Percentiles rank a stretch among this genome's conserved stretches.
phyloP scores from a whole-genome alignment of 2,113 vertebrate species.

The Oncorhynchus clarkii region DNA sequence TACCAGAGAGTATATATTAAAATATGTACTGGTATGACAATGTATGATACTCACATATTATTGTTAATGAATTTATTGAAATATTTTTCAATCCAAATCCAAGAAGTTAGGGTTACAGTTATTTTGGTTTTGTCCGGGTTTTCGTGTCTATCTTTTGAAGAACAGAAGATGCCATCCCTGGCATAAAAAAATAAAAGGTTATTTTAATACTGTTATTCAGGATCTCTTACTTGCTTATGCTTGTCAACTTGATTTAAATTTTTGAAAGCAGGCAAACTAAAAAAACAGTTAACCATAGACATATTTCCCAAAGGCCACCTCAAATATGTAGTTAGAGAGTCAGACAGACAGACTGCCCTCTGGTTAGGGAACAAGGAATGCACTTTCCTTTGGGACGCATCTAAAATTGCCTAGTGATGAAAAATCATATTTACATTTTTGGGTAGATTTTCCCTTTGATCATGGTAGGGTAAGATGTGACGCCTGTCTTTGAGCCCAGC shows the following conservation, averaged over 20 bases:
- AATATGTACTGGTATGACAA: no score
- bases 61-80: no score
- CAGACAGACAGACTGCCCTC: background rate
- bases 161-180: background rate
- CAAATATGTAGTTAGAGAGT: background rate
- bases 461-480: constrained; percentile 28
- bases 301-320: background rate
- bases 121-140: background rate
- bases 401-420: constrained; percentile 36
- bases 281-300: background rate
- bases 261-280: background rate
- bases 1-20: no score
- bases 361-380: constrained; percentile 2
- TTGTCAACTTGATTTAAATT: no score
- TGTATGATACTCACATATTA: no score
- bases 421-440: constrained; percentile 44
- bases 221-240: no score
- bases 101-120: background rate
- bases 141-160: background rate
- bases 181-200: background rate
- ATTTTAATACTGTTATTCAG: no score
- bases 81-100: background rate
- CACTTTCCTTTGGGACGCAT: constrained; percentile 13
- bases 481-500: constrained; percentile 37
- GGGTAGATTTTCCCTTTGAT: constrained; percentile 32